Conservation (phyloP, 2,888 invertebrate species). For the Melolontha melolontha region DNA sequence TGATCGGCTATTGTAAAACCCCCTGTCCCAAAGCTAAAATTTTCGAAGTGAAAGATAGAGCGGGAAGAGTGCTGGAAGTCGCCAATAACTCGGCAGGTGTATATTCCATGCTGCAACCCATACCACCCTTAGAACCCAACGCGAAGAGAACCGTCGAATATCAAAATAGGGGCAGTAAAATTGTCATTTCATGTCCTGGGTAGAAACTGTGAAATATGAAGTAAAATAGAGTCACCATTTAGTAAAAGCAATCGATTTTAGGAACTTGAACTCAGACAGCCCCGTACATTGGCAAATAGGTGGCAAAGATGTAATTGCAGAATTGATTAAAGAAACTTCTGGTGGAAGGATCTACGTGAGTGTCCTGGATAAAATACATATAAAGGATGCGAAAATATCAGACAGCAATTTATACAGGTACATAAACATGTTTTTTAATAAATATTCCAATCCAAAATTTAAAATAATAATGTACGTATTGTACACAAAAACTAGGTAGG, state of each 20-base stretch:
- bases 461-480: too few relatives aligned
- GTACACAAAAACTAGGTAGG: too few relatives aligned
- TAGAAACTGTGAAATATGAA: conserved; percentile 50
- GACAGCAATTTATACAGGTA: conserved; percentile 75
- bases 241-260: conserved; percentile 50
- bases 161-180: conserved; percentile 59
- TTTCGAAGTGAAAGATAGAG: conserved; percentile 69
- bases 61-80: conserved; percentile 68
- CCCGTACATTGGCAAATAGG: conserved; percentile 72
- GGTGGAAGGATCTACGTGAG: conserved; percentile 71
- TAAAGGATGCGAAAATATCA: conserved; percentile 66
- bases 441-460: too few relatives aligned
- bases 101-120: conserved; percentile 68
- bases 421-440: neutral
- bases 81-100: conserved; percentile 74
- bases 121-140: conserved; percentile 65
- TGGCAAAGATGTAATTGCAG: conserved; percentile 66
- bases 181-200: conserved; percentile 68
- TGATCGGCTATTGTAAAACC: conserved; percentile 70
- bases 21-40: conserved; percentile 65
- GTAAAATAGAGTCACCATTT: neutral
- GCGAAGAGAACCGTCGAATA: conserved; percentile 64
- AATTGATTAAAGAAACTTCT: conserved; percentile 66
- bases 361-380: conserved; percentile 70
- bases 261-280: conserved; percentile 68